Base-by-base conservation (phyloP, 2,797 vertebrate genomes). In the Melanotaenia parkinsoni region DNA sequence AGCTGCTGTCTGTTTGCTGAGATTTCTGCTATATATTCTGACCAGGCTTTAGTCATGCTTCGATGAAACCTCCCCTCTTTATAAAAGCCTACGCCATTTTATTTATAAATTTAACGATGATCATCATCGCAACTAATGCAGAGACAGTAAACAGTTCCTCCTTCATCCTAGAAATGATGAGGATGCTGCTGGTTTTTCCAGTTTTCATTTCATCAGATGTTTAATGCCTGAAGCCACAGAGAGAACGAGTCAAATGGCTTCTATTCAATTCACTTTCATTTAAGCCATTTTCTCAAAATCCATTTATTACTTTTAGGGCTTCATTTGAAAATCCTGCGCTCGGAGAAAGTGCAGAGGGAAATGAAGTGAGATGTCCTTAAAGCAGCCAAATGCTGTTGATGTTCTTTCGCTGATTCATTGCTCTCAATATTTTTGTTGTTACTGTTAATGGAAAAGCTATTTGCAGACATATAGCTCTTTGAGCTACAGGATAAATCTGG, bases 401-500 rank as follows among this genome's bases (percentile, higher is more conserved):
- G 75, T 47, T 61, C 67, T 63, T 24, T 11, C 20, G 3, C 70
- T 69, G 79, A 81, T 76, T 80, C 72, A 78, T 63, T 11, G 73
- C 72, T 69, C 64, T 57, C 67, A 28, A 57, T 76, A 53, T 72
- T 79, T 63, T 4, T 59, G 63, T 71, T 78, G 69, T 75, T 78
- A 43, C 45, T 12, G 71, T 81, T 86, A 85, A 86, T 85, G 76
- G 84, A 88, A 83, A 88, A 86, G 80, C 84, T 81, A 78, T 86
- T 85, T 81, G 62, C 72, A 60, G 77, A 73, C 18, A 38, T 74
- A 38, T 72, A 80, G 72, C 64, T 63, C 78, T 68, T 67, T 63
- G 58, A 62, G 58, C 78, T 33, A 18, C 40, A 45, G 40, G 5
- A 63, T 75, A 79, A 86, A 79, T 80, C 74, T 51, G 32, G 2